Evolutionary conservation across 2,113 vertebrate genomes (phyloP).

Genomic region (Amphiprion ocellaris): DNA sequence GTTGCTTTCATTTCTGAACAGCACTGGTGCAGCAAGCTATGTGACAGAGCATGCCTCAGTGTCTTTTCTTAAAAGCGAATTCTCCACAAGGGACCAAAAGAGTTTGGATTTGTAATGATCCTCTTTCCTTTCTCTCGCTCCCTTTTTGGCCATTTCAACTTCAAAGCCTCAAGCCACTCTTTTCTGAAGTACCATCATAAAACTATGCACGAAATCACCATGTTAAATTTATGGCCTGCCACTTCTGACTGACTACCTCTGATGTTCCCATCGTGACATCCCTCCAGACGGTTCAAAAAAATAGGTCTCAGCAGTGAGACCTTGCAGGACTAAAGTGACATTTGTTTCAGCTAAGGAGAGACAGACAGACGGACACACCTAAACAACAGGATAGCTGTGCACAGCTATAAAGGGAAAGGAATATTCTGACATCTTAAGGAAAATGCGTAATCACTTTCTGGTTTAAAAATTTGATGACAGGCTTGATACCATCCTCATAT

Average conservation of each 20-base stretch:
- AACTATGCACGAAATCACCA: slow-evolving; percentile 41
- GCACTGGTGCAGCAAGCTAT: not conserved
- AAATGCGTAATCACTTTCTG: not conserved
- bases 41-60: not conserved
- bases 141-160: slow-evolving; percentile 41
- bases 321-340: slow-evolving; percentile 27
- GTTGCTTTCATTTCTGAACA: not conserved
- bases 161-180: slow-evolving; percentile 32
- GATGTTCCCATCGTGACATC: slow-evolving; percentile 51
- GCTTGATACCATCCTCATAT: not conserved
- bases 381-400: not conserved
- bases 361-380: not conserved
- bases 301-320: slow-evolving; percentile 33
- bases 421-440: slow-evolving; percentile 11
- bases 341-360: slow-evolving; percentile 31
- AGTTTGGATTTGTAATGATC: slow-evolving; percentile 36
- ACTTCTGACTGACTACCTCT: slow-evolving; percentile 64
- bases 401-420: slow-evolving; percentile 6
- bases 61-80: slow-evolving; percentile 7
- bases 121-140: slow-evolving; percentile 23
- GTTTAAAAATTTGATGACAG: not conserved
- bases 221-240: slow-evolving; percentile 65
- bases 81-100: slow-evolving; percentile 13
- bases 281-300: slow-evolving; percentile 12
- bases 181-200: slow-evolving; percentile 53